Evolutionary conservation across 2,113 vertebrate genomes (phyloP), one percentile per base, ranked within the genome.

Genomic region (Thomomys bottae): DNA sequence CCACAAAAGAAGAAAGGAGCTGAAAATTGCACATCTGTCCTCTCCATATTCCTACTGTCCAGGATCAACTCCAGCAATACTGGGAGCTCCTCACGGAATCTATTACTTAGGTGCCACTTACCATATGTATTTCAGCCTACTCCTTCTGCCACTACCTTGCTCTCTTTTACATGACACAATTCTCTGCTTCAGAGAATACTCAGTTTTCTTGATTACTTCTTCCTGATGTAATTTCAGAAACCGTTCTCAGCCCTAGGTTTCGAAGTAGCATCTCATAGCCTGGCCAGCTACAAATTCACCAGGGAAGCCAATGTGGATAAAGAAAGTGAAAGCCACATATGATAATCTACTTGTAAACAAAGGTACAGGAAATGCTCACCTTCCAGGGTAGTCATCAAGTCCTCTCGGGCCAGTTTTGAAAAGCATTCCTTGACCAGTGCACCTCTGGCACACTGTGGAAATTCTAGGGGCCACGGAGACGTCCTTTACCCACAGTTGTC

Each of bases 1-100:
- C 3, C 26, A 24, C 7, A 11, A n/a, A 15, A 8, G 28, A 76
- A 2, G 2, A 8, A 14, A 4, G 3, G 8, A 10, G 4, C 8
- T 86, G 1, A 2, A 26, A 64, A 11, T 20, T 23, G 17, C 7
- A 11, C 14, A 9, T 21, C 0, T 12, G 10, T 20, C 12, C 38
- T 17, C 84, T 34, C 63, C 36, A 34, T 66, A 8, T 66, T 66
- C 63, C 63, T 30, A 28, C 63, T 30, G 28, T 26, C 63, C 28
- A 66, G 26, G 8, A 30, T 28, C 26, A 66, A 66, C 10, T 66
- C 11, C 26, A 66, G 30, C 30, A 28, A 28, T 9, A 28, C 28
- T 7, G 6, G 4, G 10, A 5, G 12, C 20, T 49, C 18, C 80
- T 45, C 10, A 20, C 6, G 20, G 67, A 81, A 40, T 26, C 28